Evolutionary conservation across 2,113 vertebrate genomes (phyloP).

Genomic region (Mirounga angustirostris): DNA sequence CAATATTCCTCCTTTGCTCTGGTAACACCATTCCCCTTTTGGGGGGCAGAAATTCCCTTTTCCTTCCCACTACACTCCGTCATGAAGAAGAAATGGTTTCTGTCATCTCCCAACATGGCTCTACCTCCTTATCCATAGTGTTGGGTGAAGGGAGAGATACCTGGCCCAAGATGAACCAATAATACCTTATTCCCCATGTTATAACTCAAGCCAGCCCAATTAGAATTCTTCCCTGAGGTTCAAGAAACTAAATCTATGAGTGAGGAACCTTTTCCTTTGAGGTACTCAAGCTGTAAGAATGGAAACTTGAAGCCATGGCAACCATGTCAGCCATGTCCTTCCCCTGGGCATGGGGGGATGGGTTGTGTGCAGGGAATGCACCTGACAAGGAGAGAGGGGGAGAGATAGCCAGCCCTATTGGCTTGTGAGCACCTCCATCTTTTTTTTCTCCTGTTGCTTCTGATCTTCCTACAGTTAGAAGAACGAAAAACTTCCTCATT

Average conservation of each 20-base stretch:
- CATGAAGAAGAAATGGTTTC: neutral
- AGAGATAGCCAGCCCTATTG: neutral
- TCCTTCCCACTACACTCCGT: neutral
- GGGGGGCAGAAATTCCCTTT: neutral
- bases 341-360: neutral
- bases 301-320: neutral
- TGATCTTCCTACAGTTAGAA: neutral
- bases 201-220: neutral
- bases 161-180: neutral
- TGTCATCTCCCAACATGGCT: neutral
- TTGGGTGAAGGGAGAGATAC: neutral
- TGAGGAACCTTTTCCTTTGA: neutral
- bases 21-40: neutral
- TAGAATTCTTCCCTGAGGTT: neutral
- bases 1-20: neutral
- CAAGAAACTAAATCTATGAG: neutral
- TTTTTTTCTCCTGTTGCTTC: neutral
- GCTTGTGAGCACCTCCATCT: neutral
- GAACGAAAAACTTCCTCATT: neutral
- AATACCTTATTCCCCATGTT: neutral
- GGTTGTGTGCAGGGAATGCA: neutral
- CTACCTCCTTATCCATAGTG: neutral
- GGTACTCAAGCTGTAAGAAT: neutral
- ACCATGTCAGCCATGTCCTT: neutral
- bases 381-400: neutral